Conservation (phyloP, 2,113 vertebrate species). For the Peromyscus polionotus region DNA sequence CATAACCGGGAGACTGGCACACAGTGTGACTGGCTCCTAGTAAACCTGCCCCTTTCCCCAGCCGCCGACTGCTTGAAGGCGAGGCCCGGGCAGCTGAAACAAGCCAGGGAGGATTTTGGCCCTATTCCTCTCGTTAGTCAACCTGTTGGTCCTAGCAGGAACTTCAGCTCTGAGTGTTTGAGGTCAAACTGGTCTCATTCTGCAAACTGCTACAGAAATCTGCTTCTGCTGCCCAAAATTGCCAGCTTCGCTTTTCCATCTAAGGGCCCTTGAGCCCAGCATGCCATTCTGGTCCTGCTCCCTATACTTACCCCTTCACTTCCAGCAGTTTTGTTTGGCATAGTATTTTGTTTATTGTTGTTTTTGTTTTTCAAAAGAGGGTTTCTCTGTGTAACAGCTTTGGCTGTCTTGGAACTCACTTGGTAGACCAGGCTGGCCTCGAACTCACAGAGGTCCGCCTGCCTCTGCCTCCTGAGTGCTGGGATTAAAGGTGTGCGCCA, state of each 20-base stretch:
- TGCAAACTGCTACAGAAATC: background rate
- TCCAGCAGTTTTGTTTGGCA: background rate
- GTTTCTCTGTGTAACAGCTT: background rate
- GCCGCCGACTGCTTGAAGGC: background rate
- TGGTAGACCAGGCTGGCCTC: background rate
- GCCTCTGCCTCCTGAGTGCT: background rate
- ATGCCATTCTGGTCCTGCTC: background rate
- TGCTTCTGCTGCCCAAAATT: background rate
- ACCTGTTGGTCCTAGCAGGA: background rate
- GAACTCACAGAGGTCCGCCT: background rate
- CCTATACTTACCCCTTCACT: accelerated
- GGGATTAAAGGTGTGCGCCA: background rate
- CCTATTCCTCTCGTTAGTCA: background rate
- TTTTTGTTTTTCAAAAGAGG: too few species aligned
- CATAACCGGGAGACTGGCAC: accelerated
- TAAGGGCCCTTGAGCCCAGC: background rate
- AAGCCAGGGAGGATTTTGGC: background rate
- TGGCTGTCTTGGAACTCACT: background rate
- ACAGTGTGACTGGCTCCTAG: background rate
- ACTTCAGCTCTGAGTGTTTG: background rate
- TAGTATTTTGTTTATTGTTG: background rate
- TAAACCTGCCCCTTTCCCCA: background rate
- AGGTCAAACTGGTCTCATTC: background rate
- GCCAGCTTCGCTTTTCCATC: background rate
- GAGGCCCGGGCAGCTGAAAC: background rate